These are phyloP conservation scores for Zoanthus sansibaricus DNA, from an alignment of 92 coral and sea anemone species.

Conservation along the genomic window DNA sequence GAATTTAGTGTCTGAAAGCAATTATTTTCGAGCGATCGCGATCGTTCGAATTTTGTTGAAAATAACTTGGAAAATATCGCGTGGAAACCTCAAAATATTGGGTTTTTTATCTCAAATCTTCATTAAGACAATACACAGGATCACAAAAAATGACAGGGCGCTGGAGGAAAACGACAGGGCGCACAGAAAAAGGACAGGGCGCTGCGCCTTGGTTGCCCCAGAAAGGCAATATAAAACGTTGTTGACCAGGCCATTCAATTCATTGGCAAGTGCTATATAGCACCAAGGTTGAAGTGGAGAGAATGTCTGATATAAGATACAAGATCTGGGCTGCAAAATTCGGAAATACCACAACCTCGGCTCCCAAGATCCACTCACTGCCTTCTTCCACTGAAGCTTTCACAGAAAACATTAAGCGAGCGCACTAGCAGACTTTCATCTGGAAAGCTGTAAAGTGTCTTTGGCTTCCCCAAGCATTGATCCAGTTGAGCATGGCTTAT, in stretches of 20 bases:
- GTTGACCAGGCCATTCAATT: slow-evolving; percentile 65
- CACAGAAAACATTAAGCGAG: slow-evolving; percentile 28
- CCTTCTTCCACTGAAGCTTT: slow-evolving; percentile 42
- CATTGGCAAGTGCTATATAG: slow-evolving; percentile 66
- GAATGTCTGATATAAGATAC: slow-evolving; percentile 65
- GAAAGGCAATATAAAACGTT: slow-evolving; percentile 55
- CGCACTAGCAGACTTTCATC: slow-evolving; percentile 55
- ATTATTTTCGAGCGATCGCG: too few relatives aligned
- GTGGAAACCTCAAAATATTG: too few relatives aligned
- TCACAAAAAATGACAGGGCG: too few relatives aligned
- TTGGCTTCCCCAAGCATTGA: slow-evolving; percentile 67
- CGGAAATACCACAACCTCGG: slow-evolving; percentile 39
- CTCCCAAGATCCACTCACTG: slow-evolving; percentile 38
- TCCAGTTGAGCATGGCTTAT: slow-evolving; percentile 70
- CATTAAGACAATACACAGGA: too few relatives aligned
- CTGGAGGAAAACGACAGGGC: too few relatives aligned
- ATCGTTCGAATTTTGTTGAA: too few relatives aligned
- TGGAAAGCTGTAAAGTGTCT: slow-evolving; percentile 71
- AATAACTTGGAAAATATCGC: too few relatives aligned
- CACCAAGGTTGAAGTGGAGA: slow-evolving; percentile 46
- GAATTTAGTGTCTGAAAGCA: too few relatives aligned
- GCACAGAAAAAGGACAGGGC: too few relatives aligned
- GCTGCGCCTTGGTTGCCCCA: slow-evolving; percentile 61
- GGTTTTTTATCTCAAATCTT: too few relatives aligned
- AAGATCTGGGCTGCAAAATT: slow-evolving; percentile 61